Percentiles rank a stretch among this genome's conserved stretches.
phyloP scores from a whole-genome alignment of 2,113 vertebrate genomes.

The Anthoscopus minutus region DNA sequence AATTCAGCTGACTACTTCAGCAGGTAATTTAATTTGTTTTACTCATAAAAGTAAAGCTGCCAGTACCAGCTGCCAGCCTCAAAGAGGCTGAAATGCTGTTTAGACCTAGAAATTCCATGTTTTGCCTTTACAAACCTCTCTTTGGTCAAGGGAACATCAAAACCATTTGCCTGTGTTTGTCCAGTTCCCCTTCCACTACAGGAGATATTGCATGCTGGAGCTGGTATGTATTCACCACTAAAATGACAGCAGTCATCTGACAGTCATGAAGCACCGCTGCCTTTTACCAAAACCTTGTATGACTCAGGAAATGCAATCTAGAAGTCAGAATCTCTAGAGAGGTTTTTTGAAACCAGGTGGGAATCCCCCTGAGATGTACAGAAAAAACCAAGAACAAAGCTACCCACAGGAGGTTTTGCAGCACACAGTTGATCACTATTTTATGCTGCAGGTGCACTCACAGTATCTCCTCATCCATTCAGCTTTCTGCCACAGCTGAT shows the following conservation, averaged over 20 bases:
- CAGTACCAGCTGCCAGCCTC: neutral
- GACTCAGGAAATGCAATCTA: neutral
- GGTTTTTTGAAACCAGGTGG: neutral
- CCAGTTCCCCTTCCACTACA: neutral
- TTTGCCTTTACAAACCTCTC: neutral
- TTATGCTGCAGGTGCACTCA: neutral
- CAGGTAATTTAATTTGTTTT: neutral
- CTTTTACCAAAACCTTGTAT: neutral
- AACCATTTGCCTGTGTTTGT: neutral
- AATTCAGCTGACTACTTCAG: neutral
- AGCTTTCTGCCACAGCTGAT: neutral
- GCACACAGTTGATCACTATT: neutral
- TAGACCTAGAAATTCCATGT: neutral
- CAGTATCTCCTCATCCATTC: neutral
- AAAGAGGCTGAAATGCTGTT: neutral
- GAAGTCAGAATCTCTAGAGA: neutral
- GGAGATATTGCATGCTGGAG: neutral
- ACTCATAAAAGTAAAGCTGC: neutral
- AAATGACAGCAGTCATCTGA: neutral
- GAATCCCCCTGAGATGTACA: neutral
- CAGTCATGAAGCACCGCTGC: neutral
- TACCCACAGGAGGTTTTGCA: neutral
- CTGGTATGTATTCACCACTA: neutral
- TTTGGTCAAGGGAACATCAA: neutral
- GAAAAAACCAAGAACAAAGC: neutral